A percentile compares a stretch with the other conserved stretches of the same genome.
phyloP scores from a whole-genome alignment of 2,888 invertebrate genomes.

The Mimachlamys varia region DNA sequence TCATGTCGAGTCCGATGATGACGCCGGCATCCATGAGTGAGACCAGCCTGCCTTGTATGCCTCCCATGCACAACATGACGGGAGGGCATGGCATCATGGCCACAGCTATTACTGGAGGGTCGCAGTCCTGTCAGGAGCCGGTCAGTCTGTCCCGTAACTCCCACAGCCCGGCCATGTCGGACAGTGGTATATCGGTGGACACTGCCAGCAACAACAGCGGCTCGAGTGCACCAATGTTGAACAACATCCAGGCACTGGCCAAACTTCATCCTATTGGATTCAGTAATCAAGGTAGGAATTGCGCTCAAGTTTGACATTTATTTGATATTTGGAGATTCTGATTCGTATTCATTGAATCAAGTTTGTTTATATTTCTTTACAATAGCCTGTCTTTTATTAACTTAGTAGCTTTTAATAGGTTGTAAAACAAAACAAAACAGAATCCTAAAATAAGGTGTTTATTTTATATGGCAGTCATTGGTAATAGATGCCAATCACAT shows the following conservation, averaged over 20 bases:
- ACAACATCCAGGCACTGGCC: constrained; percentile 94
- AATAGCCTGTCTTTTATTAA: no score
- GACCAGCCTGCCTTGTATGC: constrained; percentile 43
- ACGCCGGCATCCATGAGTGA: constrained; percentile 63
- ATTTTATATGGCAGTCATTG: no score
- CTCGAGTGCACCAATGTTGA: constrained; percentile 84
- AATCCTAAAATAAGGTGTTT: no score
- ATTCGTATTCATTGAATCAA: no score
- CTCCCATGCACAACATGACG: constrained; percentile 39
- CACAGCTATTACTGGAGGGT: constrained; percentile 47
- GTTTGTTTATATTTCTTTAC: no score
- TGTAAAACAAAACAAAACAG: no score
- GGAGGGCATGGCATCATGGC: constrained; percentile 41
- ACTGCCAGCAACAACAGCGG: constrained; percentile 76
- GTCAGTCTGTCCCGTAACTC: constrained; percentile 76
- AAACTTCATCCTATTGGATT: constrained; percentile 88
- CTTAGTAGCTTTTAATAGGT: no score
- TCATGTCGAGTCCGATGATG: constrained; percentile 47
- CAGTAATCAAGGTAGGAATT: constrained; percentile 82
- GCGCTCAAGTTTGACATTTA: constrained; percentile 17
- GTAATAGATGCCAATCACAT: no score
- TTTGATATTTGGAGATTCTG: not conserved
- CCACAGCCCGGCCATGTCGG: constrained; percentile 80
- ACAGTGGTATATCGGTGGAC: constrained; percentile 81
- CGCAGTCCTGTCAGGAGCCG: constrained; percentile 55